Base-by-base conservation (phyloP, 1,140 invertebrate genomes). In the Pachypsylla venusta region DNA sequence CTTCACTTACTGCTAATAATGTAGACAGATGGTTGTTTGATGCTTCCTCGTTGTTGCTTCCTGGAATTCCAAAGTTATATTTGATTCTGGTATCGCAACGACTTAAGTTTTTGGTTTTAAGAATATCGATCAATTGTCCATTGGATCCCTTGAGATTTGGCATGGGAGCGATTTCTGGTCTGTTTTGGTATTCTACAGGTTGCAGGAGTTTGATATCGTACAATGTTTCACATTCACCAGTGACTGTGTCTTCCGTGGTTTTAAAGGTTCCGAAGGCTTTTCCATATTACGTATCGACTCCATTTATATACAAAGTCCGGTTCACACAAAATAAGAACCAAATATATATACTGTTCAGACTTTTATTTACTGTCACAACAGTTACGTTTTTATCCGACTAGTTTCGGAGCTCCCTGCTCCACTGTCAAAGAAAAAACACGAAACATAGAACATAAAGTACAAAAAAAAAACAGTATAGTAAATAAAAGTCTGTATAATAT, bases 161-260 rank as follows among this genome's bases (percentile, higher is more conserved):
- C 24, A 76, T 68, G 3, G 79, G 79, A 1, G 69, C 73, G 25
- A 80, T 69, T 65, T 79, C 70, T 3, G 76, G 76, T 53, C 74
- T 65, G 19, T 57, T 42, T 54, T 70, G 62, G 2, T 74, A 13
- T 64, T 75, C 67, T 60, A 76, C 74, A 20, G 76, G 67, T 2
- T 77, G 70, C 25, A 82, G 68, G 1, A 75, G 77, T 14, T 74
- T 73, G 7, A 85, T 76, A 22, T 81, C 76, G 68, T 85, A 85
- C 0, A 77, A 60, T 10, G 81, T 81, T 67, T 83, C 79, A 64
- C 79, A 82, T 66, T 77, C 76, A 48, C 84, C 84, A 63, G 75
- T 76, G 22, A 85, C 76, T 4, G 81, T 77, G 60, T 79, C 76
- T 70, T 86, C 84, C 78, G 83, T 80, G 27, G 76, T 77, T 59